Evolutionary conservation across 2,113 vertebrate species (phyloP).

Genomic region (Aramus guarauna): DNA sequence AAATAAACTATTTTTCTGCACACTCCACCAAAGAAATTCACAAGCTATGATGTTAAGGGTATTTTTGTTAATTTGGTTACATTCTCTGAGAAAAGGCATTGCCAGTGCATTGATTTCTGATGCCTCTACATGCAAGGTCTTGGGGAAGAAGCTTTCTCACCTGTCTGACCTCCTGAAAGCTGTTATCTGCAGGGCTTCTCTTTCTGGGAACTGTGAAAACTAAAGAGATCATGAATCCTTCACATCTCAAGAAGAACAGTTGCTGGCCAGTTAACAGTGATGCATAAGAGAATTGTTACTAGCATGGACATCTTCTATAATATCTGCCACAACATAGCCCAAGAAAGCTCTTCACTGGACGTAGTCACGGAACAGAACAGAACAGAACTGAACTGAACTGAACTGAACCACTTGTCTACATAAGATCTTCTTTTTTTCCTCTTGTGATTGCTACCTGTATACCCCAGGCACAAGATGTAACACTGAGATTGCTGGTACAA

Average conservation of each 20-base stretch:
- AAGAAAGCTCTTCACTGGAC: background rate
- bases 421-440: background rate
- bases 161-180: background rate
- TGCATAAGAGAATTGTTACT: background rate
- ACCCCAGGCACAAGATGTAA: background rate
- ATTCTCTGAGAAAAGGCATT: background rate
- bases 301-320: background rate
- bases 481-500: background rate
- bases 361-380: background rate
- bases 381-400: background rate
- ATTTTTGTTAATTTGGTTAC: background rate
- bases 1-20: background rate
- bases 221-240: background rate
- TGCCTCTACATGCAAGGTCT: background rate
- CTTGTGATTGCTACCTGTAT: background rate
- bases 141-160: background rate
- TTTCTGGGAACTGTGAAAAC: background rate
- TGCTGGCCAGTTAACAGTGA: background rate
- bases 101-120: background rate
- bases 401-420: rapidly evolving
- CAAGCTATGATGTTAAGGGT: background rate
- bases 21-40: background rate
- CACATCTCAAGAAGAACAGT: background rate
- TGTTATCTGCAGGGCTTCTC: background rate
- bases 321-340: background rate